A percentile compares a stretch with the other conserved stretches of the same genome.
Evolutionary conservation across 2,888 invertebrate genomes (phyloP).

Genomic region (Melieria omissa): DNA sequence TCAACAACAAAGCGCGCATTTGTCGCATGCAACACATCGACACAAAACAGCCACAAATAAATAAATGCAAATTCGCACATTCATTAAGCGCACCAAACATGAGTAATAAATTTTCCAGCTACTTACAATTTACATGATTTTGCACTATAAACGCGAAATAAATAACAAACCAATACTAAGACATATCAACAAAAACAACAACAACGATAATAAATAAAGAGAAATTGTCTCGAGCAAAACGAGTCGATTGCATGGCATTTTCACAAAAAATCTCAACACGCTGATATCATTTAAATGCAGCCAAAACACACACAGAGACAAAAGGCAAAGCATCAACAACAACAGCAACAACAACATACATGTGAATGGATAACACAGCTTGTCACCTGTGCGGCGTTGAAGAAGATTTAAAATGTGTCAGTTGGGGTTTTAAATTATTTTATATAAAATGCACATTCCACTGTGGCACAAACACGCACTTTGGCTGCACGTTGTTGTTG

Average conservation of each 20-base stretch:
- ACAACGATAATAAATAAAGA: slow-evolving; percentile 29
- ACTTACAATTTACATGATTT: slow-evolving; percentile 37
- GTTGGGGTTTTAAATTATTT: background rate
- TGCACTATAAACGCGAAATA: slow-evolving; percentile 33
- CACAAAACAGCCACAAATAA: no score
- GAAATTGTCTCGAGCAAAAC: no score
- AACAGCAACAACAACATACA: slow-evolving; percentile 19
- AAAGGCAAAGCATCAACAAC: slow-evolving; percentile 1
- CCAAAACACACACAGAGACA: no score
- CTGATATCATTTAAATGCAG: no score
- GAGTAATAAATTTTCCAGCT: slow-evolving; percentile 35
- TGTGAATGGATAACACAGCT: slow-evolving; percentile 8
- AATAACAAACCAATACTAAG: slow-evolving; percentile 9
- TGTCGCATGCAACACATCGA: no score
- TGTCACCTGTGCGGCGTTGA: slow-evolving; percentile 8
- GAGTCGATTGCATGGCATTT: background rate
- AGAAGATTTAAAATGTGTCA: slow-evolving; percentile 45
- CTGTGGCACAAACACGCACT: slow-evolving; percentile 20
- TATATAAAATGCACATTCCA: background rate
- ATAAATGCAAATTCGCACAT: background rate
- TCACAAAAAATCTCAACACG: background rate
- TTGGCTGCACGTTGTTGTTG: slow-evolving; percentile 13
- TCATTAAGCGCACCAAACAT: slow-evolving; percentile 32
- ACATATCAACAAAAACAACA: slow-evolving; percentile 17
- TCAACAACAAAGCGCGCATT: no score